A percentile compares a stretch with the other conserved stretches of the same genome.
Conservation (phyloP, 1,140 invertebrate species). For the Protaetia brevitarsis region DNA sequence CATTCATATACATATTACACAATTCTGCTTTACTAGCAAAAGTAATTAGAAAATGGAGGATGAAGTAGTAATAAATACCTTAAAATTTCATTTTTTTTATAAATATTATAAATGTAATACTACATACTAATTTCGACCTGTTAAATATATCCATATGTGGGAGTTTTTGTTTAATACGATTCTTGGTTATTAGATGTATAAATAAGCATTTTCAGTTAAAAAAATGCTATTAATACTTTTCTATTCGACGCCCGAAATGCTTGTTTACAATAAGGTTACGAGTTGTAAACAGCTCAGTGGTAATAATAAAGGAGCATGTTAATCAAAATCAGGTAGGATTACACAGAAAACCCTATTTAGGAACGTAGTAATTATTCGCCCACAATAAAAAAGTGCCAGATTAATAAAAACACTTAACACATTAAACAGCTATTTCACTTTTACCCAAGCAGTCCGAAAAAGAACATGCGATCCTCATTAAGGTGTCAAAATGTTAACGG, state of each 20-base stretch:
- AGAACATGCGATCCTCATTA: constrained; percentile 8
- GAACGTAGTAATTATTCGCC: constrained; percentile 3
- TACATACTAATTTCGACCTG: too few relatives aligned
- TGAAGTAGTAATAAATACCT: too few relatives aligned
- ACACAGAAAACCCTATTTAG: neutral
- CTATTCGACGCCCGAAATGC: neutral
- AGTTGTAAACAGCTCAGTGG: constrained; percentile 3
- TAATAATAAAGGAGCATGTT: neutral
- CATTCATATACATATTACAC: too few relatives aligned
- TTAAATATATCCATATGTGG: too few relatives aligned
- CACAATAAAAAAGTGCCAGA: neutral
- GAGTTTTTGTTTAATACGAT: too few relatives aligned
- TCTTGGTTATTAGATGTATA: too few relatives aligned
- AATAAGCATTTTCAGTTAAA: too few relatives aligned
- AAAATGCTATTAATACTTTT: too few relatives aligned
- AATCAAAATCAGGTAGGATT: neutral
- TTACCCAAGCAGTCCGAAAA: constrained; percentile 5
- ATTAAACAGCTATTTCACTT: constrained; percentile 16
- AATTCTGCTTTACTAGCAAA: too few relatives aligned
- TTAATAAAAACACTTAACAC: constrained; percentile 16
- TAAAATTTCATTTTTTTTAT: too few relatives aligned
- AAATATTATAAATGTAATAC: too few relatives aligned
- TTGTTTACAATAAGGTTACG: neutral
- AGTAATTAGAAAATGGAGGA: too few relatives aligned
- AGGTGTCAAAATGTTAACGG: constrained; percentile 13